Base-by-base conservation (phyloP, 2,113 vertebrate genomes). In the Genyomyrus donnyi region DNA sequence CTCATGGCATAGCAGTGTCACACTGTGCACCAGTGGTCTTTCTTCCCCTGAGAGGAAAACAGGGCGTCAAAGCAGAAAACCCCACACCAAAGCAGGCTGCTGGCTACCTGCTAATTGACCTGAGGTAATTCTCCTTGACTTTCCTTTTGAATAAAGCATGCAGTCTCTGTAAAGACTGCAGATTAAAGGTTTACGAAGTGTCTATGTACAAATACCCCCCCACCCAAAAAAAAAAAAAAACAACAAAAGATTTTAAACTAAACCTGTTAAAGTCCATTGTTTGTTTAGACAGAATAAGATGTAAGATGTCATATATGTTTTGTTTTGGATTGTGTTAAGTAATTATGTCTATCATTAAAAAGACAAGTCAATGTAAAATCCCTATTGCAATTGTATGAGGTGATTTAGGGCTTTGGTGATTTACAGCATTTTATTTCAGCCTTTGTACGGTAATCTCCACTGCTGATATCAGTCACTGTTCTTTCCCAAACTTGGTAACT, bases 41-140 rank as follows among this genome's bases (percentile, higher is more conserved):
- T 45, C 27, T 91, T 89, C 91, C 91, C 94, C 94, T 93, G 94
- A 95, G 94, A 93, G 93, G 94, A 77, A 91, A 91, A 90, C 94
- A 93, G 91, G 92, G 83, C 66, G 90, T 90, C 87, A 52, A 84
- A 87, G 91, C 85, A 91, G 92, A 90, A 62, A 88, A 89, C 42
- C 74, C 35, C 92, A 92, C 92, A 89, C n/a, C 91, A 92, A 35
- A 31, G 27, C 27, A 74, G 66, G 11, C 91, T 92, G 91, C 90
- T 88, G 88, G 91, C 70, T 93, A 92, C 89, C 70, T 90, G 87
- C 89, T 83, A 90, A 93, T 52, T 90, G 92, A 94, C 90, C 85
- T 35, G 88, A 87, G 91, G 87, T 89, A 70, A 87, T 90, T 90
- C 91, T 91, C 91, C 91, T 90, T 87, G 86, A 90, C 92, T 84